A percentile compares a stretch with the other conserved stretches of the same genome.
phyloP scores from a whole-genome alignment of 2,113 vertebrate genomes.

The Microcebus griseorufus region DNA sequence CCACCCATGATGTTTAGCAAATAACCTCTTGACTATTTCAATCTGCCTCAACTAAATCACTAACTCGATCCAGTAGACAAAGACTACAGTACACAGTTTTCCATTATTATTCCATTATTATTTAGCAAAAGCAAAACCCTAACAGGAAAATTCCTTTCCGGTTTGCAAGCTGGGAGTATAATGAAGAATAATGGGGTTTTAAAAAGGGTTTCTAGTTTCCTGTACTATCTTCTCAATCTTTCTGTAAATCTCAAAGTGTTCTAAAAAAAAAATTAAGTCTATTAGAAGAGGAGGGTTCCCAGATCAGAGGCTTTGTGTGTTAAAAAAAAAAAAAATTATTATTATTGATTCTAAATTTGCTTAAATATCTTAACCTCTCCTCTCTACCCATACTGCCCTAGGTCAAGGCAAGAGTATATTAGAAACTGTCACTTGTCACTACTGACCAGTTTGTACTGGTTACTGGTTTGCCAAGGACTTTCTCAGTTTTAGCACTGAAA shows the following conservation, averaged over 20 bases:
- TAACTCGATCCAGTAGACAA: not conserved
- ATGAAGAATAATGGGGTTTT: not conserved
- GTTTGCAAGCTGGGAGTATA: constrained; percentile 13
- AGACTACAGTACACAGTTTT: not conserved
- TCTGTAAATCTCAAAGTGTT: constrained; percentile 3
- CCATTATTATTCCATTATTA: not conserved
- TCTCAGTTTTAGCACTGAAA: not conserved
- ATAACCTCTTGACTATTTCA: not conserved
- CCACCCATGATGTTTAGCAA: not conserved
- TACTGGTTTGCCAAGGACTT: not conserved
- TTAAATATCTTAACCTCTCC: not conserved
- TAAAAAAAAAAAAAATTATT: not conserved
- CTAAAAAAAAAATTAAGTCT: not conserved
- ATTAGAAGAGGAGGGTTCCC: not conserved
- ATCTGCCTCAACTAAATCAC: not conserved
- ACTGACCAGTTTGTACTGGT: not conserved
- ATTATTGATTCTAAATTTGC: not conserved
- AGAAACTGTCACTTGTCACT: not conserved
- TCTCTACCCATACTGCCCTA: not conserved
- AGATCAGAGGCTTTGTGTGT: not conserved
- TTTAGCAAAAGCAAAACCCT: constrained; percentile 27
- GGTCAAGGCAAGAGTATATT: not conserved
- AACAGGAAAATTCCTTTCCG: not conserved
- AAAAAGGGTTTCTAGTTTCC: not conserved
- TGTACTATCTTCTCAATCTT: not conserved